Base-by-base conservation (phyloP, 1,140 invertebrate species). In the Belonocnema kinseyi region DNA sequence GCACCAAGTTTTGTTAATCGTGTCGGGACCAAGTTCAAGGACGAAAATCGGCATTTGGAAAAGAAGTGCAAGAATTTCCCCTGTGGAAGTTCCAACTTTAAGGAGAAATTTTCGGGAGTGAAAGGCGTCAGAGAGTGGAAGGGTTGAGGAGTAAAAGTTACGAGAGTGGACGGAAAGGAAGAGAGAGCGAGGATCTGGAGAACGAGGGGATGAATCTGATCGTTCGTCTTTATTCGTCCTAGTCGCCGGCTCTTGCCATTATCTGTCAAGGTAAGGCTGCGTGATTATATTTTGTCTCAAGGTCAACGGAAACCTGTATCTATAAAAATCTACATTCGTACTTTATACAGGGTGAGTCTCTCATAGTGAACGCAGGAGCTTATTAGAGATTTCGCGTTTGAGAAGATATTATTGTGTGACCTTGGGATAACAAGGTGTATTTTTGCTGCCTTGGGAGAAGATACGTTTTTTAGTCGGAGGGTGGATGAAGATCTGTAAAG, bases 191-290 rank as follows among this genome's bases (percentile, higher is more conserved):
- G 16, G 14, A 66, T 40, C 26, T 21, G 40, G 19, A 40, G 61
- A 66, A 66, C 61, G 26, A 46, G 61, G 61, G 61, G 61, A 66
- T 66, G 61, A 56, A 54, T 71, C 54, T 84, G 76, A 83, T 76
- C n/a, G 58, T 58, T 50, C 54, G 73, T 19, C 56, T 51, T 52
- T 73, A 51, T 78, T 78, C 74, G 71, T 75, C 76, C 54, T 73
- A 56, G 72, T 81, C 72, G 70, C 12, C 52, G 72, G 61, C 61
- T 66, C 61, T 66, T 66, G 77, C 56, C 61, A 72, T 74, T 76
- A 83, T 82, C 75, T 72, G 73, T 74, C 79, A 82, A 85, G 78
- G 83, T 85, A 82, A 82, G 83, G 11, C 73, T 70, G 46, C 50
- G 53, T 66, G 61, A 66, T 66, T 33, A 66, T 66, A 53, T 16